A percentile compares a stretch with the other conserved stretches of the same genome.
Conservation (phyloP, 2,113 vertebrate species). For the Dolichallabes microphthalmus region DNA sequence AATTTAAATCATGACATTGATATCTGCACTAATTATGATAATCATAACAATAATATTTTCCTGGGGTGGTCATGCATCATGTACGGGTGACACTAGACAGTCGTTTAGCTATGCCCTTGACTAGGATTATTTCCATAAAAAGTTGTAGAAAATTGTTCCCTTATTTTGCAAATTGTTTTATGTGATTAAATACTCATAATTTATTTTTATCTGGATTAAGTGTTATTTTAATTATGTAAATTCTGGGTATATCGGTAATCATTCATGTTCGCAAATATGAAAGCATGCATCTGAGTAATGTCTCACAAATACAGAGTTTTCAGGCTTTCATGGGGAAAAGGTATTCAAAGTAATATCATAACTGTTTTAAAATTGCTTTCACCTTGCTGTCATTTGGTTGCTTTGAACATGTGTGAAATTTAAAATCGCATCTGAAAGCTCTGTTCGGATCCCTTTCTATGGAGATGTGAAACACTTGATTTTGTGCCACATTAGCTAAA, state of each 20-base stretch:
- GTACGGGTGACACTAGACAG: not conserved
- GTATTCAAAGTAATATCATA: constrained; percentile 9
- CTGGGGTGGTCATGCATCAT: not conserved
- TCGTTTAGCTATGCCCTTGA: not conserved
- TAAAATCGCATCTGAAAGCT: not conserved
- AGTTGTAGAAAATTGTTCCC: not conserved
- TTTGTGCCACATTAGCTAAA: constrained; percentile 13
- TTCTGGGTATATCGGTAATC: constrained; percentile 6
- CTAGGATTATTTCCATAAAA: not conserved
- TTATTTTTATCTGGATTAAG: constrained; percentile 6
- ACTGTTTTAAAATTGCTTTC: not conserved
- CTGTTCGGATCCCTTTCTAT: constrained; percentile 15
- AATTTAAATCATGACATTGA: not conserved
- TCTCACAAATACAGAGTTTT: not conserved
- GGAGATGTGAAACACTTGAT: not conserved
- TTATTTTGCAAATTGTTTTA: constrained; percentile 22
- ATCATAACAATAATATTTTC: not conserved
- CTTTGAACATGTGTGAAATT: constrained; percentile 15
- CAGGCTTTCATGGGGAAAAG: not conserved
- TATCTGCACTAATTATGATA: not conserved
- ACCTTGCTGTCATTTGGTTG: not conserved
- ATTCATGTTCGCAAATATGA: constrained; percentile 13
- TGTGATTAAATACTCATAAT: constrained; percentile 11
- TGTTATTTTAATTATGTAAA: not conserved
- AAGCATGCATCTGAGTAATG: constrained; percentile 9